Evolutionary conservation across 2,797 vertebrate species (phyloP).

Genomic region (Phrynocephalus vlangalii): DNA sequence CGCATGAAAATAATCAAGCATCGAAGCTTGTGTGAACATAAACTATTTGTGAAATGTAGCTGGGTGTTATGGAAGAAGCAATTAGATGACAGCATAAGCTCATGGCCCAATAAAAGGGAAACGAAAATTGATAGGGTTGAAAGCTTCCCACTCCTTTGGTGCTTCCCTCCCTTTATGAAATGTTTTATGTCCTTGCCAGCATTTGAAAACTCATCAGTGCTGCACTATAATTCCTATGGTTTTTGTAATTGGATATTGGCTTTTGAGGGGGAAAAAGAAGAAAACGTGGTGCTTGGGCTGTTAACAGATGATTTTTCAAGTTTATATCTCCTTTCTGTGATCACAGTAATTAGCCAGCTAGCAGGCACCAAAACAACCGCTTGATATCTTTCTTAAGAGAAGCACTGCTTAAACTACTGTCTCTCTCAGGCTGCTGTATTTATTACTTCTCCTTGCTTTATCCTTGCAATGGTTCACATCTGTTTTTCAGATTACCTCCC

Average conservation of each 20-base stretch:
- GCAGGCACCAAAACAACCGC: neutral
- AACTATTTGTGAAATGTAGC: conserved; percentile 12
- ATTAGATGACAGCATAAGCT: conserved; percentile 27
- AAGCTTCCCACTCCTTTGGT: neutral
- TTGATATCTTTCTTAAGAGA: neutral
- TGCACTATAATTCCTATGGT: conserved; percentile 9
- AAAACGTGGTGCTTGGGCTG: neutral
- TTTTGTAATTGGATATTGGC: conserved; percentile 33
- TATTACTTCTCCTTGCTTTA: neutral
- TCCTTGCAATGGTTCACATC: neutral
- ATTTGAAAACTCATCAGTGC: neutral
- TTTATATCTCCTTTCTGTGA: conserved; percentile 4
- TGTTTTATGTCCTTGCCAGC: conserved; percentile 12
- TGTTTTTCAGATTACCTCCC: conserved; percentile 5
- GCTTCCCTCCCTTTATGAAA: neutral
- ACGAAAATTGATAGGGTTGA: conserved; percentile 21
- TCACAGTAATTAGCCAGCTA: conserved; percentile 18
- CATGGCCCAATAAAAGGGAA: conserved; percentile 14
- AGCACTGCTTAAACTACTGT: neutral
- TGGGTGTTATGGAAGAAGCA: conserved; percentile 36
- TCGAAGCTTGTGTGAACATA: conserved; percentile 34
- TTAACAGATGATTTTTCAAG: conserved; percentile 38
- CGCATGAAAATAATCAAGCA: conserved; percentile 8
- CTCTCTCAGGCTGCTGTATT: neutral
- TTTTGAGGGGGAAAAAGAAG: neutral